Evolutionary conservation across 2,888 invertebrate genomes (phyloP).

Genomic region (Rotaria sp.): DNA sequence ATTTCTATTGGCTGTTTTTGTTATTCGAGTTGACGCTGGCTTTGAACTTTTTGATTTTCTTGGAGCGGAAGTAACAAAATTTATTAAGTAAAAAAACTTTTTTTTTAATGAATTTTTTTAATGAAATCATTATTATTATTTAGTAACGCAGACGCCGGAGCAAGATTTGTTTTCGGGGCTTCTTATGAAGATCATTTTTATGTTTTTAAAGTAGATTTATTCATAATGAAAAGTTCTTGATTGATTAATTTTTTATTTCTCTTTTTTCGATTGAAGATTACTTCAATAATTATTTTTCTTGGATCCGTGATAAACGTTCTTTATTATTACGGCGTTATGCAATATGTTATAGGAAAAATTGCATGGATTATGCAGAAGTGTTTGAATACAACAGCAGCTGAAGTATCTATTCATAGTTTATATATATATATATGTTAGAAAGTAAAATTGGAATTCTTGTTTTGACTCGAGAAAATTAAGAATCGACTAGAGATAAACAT

Average conservation of each 20-base stretch:
- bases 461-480: too few relatives aligned
- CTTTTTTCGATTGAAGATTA: slow-evolving; percentile 54
- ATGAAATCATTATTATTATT: neutral
- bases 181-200: slow-evolving; percentile 61
- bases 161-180: slow-evolving; percentile 73
- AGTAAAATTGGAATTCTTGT: too few relatives aligned
- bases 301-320: slow-evolving; percentile 80
- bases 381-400: slow-evolving; percentile 81
- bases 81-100: slow-evolving; percentile 69
- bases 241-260: neutral
- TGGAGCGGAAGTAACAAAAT: slow-evolving; percentile 66
- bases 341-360: slow-evolving; percentile 71
- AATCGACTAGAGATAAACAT: too few relatives aligned
- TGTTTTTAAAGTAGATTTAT: slow-evolving; percentile 70
- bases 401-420: slow-evolving; percentile 51
- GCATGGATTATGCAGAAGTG: slow-evolving; percentile 67
- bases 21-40: slow-evolving; percentile 76
- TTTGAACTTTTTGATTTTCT: slow-evolving; percentile 66
- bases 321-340: slow-evolving; percentile 80
- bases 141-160: slow-evolving; percentile 60
- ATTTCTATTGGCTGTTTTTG: slow-evolving; percentile 73
- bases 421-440: too few relatives aligned
- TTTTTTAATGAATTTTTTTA: neutral
- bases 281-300: slow-evolving; percentile 87
- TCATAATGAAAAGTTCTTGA: neutral